These are phyloP conservation scores for Epizoanthus scotinus DNA, from an alignment of 92 coral and sea anemone species.

Conservation along the genomic window DNA sequence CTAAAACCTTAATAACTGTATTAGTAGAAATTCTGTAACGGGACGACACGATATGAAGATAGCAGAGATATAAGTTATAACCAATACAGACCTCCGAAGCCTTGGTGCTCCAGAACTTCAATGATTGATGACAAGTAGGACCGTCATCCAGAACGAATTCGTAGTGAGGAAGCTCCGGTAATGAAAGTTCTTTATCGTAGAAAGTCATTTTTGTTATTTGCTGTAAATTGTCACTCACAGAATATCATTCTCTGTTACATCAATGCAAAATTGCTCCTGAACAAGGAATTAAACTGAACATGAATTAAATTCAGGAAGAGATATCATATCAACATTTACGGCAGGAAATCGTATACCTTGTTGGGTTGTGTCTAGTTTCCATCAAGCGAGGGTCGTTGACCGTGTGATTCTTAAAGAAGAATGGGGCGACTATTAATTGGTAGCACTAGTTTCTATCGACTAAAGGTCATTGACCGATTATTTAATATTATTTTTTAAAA, in stretches of 20 bases:
- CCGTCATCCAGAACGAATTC: slow-evolving; percentile 89
- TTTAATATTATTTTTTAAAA: too few species aligned
- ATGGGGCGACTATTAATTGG: too few species aligned
- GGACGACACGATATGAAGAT: neutral
- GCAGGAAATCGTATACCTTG: too few species aligned
- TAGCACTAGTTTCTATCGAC: too few species aligned
- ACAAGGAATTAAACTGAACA: too few species aligned
- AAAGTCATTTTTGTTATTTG: slow-evolving; percentile 66
- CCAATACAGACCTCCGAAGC: slow-evolving; percentile 81
- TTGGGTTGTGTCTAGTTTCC: too few species aligned
- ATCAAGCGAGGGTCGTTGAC: too few species aligned
- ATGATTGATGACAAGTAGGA: slow-evolving; percentile 85
- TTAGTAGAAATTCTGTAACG: neutral
- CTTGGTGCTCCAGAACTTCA: slow-evolving; percentile 89
- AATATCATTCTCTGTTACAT: neutral
- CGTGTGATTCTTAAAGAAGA: too few species aligned
- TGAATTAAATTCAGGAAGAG: too few species aligned
- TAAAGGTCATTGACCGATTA: too few species aligned
- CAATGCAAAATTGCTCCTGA: neutral
- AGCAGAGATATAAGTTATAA: neutral
- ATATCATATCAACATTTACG: too few species aligned
- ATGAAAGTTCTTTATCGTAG: slow-evolving; percentile 69
- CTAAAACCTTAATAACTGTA: neutral
- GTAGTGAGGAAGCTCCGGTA: slow-evolving; percentile 80
- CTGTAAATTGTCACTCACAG: neutral